Conservation (phyloP, 2,888 invertebrate genomes). For the Criorhina ranunculi region DNA sequence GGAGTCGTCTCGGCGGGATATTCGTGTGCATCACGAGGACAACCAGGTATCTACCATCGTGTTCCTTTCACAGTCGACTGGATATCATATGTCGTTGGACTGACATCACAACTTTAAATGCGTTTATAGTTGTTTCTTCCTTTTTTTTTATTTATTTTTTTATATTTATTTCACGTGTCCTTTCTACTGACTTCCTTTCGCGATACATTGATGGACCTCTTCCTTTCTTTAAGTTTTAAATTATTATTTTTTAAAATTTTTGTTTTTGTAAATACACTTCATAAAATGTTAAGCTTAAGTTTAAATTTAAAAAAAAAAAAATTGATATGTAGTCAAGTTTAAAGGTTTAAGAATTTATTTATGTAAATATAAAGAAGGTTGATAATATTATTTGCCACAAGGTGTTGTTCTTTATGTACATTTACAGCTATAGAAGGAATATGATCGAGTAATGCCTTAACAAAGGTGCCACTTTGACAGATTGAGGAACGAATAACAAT, state of each 20-base stretch:
- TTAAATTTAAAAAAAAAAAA: constrained; percentile 10
- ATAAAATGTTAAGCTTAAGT: constrained; percentile 40
- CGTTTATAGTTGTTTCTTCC: constrained; percentile 39
- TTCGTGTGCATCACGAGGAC: constrained; percentile 96
- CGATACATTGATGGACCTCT: constrained; percentile 47
- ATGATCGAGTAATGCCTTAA: too few relatives aligned
- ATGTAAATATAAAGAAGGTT: constrained; percentile 70
- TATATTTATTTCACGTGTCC: constrained; percentile 69
- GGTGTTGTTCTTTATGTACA: not conserved
- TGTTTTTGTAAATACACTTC: constrained; percentile 62
- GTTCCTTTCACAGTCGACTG: constrained; percentile 97
- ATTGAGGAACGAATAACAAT: too few relatives aligned
- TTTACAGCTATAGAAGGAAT: too few relatives aligned
- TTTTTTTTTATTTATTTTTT: constrained; percentile 54
- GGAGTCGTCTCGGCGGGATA: constrained; percentile 97
- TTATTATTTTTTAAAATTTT: not conserved
- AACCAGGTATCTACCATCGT: constrained; percentile 97
- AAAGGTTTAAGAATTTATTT: constrained; percentile 65
- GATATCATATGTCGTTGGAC: constrained; percentile 89
- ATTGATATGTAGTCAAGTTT: constrained; percentile 56
- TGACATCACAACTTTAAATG: constrained; percentile 81
- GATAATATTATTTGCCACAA: constrained; percentile 9
- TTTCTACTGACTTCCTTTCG: constrained; percentile 14
- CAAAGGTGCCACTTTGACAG: too few relatives aligned
- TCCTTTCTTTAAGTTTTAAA: constrained; percentile 56